Percentiles rank a stretch among this genome's conserved stretches.
Conservation (phyloP, 2,888 invertebrate species). For the Oasisia sp. region DNA sequence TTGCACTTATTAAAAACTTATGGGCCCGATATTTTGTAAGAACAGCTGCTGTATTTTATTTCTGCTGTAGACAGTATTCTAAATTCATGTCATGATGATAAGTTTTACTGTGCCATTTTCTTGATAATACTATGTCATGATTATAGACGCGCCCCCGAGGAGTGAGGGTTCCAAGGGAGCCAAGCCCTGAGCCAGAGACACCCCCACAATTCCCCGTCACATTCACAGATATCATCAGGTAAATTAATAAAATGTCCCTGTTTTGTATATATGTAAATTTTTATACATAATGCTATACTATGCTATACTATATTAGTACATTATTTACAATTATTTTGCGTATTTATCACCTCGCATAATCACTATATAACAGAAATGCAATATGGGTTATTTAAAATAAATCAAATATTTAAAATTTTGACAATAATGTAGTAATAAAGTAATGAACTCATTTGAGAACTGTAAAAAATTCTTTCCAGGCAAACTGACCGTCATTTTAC, state of each 20-base stretch:
- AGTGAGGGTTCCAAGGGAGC: neutral
- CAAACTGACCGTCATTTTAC: neutral
- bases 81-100: neutral
- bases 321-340: neutral
- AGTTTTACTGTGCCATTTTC: neutral
- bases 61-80: too few species aligned
- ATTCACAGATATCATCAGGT: slow-evolving; percentile 10
- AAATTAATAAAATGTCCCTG: neutral
- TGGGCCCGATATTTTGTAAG: too few species aligned
- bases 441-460: neutral
- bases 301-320: too few species aligned
- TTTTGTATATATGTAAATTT: neutral
- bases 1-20: too few species aligned
- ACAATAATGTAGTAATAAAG: too few species aligned
- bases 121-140: neutral
- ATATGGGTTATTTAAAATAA: neutral
- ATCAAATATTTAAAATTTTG: neutral
- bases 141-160: neutral
- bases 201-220: neutral
- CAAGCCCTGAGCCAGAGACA: neutral
- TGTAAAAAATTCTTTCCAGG: neutral
- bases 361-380: neutral
- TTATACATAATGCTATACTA: neutral
- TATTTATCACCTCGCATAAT: neutral
- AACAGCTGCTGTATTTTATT: too few species aligned